Percentiles rank a stretch among this genome's conserved stretches.
phyloP scores from a whole-genome alignment of 2,888 invertebrate species.

The Erebia epiphron region DNA sequence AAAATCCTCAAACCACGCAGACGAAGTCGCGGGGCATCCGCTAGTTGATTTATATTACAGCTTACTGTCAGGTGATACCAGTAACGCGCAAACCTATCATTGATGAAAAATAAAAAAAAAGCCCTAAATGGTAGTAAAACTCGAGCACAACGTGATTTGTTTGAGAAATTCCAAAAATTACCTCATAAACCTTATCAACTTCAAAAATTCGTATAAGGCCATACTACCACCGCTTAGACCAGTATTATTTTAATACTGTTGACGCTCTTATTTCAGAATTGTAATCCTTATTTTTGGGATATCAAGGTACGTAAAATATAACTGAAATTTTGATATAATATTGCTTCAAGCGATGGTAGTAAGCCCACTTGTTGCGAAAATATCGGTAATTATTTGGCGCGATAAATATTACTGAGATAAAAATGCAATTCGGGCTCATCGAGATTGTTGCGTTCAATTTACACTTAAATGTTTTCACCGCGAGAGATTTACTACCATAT shows the following conservation, averaged over 20 bases:
- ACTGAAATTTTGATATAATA: too few relatives aligned
- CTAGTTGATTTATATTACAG: too few relatives aligned
- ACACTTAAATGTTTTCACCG: conserved; percentile 18
- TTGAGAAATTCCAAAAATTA: conserved; percentile 15
- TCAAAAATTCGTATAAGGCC: neutral
- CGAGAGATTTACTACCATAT: conserved; percentile 9
- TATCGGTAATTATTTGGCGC: conserved; percentile 10
- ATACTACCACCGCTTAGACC: too few relatives aligned
- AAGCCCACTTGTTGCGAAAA: neutral
- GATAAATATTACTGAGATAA: conserved; percentile 14
- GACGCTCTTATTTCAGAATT: too few relatives aligned
- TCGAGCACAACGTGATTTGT: neutral
- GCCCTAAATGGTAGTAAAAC: neutral
- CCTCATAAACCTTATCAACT: neutral
- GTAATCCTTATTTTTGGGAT: too few relatives aligned
- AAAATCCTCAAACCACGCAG: too few relatives aligned
- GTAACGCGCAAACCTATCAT: neutral
- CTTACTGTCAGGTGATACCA: neutral
- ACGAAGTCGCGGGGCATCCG: too few relatives aligned
- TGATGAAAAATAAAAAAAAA: neutral
- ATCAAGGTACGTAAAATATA: too few relatives aligned
- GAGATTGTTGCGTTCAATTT: conserved; percentile 25
- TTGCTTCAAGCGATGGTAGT: too few relatives aligned
- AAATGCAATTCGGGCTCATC: conserved; percentile 24
- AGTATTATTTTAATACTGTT: too few relatives aligned